Evolutionary conservation across 2,888 invertebrate species (phyloP), one percentile per base, ranked within the genome.

Genomic region (Melieria picta): DNA sequence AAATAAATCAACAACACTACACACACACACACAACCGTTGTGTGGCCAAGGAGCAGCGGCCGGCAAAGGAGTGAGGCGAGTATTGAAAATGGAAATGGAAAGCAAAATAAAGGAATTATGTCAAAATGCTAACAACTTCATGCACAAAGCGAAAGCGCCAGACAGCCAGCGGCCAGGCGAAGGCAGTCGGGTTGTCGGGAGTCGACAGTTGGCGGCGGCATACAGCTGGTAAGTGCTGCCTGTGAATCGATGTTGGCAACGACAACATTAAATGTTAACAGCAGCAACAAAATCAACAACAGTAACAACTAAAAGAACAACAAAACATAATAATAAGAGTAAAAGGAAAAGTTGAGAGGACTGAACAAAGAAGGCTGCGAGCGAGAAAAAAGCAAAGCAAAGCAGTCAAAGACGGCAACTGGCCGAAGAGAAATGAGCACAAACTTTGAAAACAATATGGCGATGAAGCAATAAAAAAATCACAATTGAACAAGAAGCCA

Each of bases 401-500:
- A 65, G 50, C 58, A 65, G 64, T n/a, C 50, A 52, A 30, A 62
- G 52, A 52, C 30, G 30, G 2, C 30, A 2, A 52, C 43, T 4
- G 30, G 52, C 30, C 48, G 16, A 9, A 16, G 43, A 61, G 60
- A 46, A 61, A 52, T 61, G 55, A 60, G 65, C 43, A 72, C 67
- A 67, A 72, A 67, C 45, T 71, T 66, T 64, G 67, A 50, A 64
- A 69, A 72, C 74, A 72, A 72, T 72, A 74, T 72, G 69, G 69
- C 72, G 69, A 61, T 55, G n/a, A 42, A 55, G 60, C 72, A 64
- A 72, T 72, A 69, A 72, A 69, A 65, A 65, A 69, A 63, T 61
- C 61, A 30, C 52, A 71, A 71, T 52, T 61, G 60, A 65, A 68
- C 67, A 67, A 70, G 56, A 58, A 65, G 48, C 48, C 64, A 70